Evolutionary conservation across 2,888 invertebrate genomes (phyloP), one percentile per base, ranked within the genome.

Genomic region (Apamea epomidion): DNA sequence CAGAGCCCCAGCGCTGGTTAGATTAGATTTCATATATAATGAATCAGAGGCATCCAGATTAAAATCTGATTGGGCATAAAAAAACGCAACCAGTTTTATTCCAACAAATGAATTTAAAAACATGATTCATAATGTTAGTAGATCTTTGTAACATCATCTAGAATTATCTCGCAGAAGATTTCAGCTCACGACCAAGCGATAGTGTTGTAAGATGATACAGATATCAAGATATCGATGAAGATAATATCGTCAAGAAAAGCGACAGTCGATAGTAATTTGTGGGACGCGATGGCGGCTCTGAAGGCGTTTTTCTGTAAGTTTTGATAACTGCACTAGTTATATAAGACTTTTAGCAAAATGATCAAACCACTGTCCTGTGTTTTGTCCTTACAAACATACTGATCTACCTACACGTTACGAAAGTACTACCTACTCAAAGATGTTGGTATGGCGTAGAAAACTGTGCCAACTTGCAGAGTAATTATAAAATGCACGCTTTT

Each of bases 271-370:
- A 71, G 51, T 68, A 14, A 83, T 78, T 74, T 67, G 78, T 73
- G 89, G n/a, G 29, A 65, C 42, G 72, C 12, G 83, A 96, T 96
- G 96, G 95, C 94, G 81, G 94, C 90, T 58, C 89, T 95, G 16
- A 88, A 89, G 80, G 84, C 91, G 7, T 74, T 95, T 71, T 81
- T 96, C 37, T 92, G 95, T 95, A 84, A 93, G 93, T 88, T 85
- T 80, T 74, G 18, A 42, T 62, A 18, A 18, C 37, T 77, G 12
- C 18, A 25, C 4, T 25, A 48, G 32, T 79, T 78, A 65, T 45
- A 7, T 80, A 79, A 74, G n/a, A 71, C 14, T 0, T 32, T 14
- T 32, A 48, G 1, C 7, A 74, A n/a, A 12, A 70, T 37, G 4
- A 7, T 76, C 18, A 25, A 74, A 12, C 18, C 76, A 42, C 21